Evolutionary conservation across 2,888 invertebrate genomes (phyloP).

Genomic region (Arctia plantaginis): DNA sequence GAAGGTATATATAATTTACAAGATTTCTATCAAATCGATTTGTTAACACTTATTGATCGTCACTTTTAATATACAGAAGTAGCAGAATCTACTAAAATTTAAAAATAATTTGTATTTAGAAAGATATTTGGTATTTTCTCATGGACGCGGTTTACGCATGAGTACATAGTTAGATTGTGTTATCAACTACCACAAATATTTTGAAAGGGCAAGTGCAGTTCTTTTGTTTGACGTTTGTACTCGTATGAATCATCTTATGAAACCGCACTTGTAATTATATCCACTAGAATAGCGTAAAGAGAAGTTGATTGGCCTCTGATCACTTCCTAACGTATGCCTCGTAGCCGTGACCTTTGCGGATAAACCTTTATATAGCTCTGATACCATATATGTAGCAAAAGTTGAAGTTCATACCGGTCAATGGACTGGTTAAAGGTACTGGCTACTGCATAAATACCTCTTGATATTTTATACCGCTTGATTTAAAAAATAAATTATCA

Average conservation of each 20-base stretch:
- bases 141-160: neutral
- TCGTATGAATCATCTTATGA: slow-evolving; percentile 58
- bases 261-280: slow-evolving; percentile 65
- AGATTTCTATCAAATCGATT: slow-evolving; percentile 24
- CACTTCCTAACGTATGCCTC: slow-evolving; percentile 74
- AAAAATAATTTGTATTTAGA: neutral
- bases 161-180: neutral
- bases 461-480: neutral
- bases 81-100: neutral
- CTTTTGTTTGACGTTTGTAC: slow-evolving; percentile 63
- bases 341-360: slow-evolving; percentile 67
- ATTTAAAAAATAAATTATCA: neutral
- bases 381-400: slow-evolving; percentile 28
- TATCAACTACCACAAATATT: slow-evolving; percentile 17
- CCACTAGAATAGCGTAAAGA: slow-evolving; percentile 71
- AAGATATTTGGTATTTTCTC: slow-evolving; percentile 7
- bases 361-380: neutral
- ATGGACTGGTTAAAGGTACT: slow-evolving; percentile 1
- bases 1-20: slow-evolving; percentile 20
- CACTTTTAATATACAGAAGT: slow-evolving; percentile 8
- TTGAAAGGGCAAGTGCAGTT: slow-evolving; percentile 53
- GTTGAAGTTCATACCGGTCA: slow-evolving; percentile 14
- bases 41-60: slow-evolving; percentile 15
- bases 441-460: neutral
- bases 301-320: slow-evolving; percentile 79